Evolutionary conservation across 2,888 invertebrate species (phyloP), one percentile per base, ranked within the genome.

Genomic region (Smittia sp.): DNA sequence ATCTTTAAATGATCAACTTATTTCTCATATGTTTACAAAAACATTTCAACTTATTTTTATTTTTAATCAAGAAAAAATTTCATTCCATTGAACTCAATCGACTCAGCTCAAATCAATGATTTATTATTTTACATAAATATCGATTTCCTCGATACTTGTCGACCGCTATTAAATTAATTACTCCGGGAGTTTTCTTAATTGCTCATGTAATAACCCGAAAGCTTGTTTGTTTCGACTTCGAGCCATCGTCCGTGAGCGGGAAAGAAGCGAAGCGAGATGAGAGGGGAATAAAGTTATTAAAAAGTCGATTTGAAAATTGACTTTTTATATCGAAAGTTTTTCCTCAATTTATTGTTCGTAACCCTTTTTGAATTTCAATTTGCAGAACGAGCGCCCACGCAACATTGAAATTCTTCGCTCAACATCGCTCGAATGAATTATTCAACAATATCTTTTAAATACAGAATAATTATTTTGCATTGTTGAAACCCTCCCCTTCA

Each of bases 131-230:
- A 32, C 32, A 32, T 32, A 32, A 32, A 32, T 32, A 32, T 32
- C 32, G 32, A 32, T 32, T 32, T 32, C 32, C 32, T 32, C 32
- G 32, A 32, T 32, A 32, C 63, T 63, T 63, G 27, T 63, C 63
- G 25, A 25, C 27, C 25, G 38, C 66, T 66, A 27, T 66, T 66
- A 66, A 32, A 66, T 32, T 66, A 66, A 66, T 66, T 66, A 66
- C 66, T n/a, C 15, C 15, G 11, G 46, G 15, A 46, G 46, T 46
- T 46, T 46, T 46, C 15, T 46, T 46, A 46, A 46, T 46, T 46
- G 46, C 15, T 46, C 46, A 46, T 15, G 46, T 46, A 46, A 46
- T 46, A 46, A 58, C 58, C 20, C 24, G 58, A 20, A 52, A 22
- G 32, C 32, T 9, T 32, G 32, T 32, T 32, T 32, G 32, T 6